Percentiles rank a stretch among this genome's conserved stretches.
phyloP scores from a whole-genome alignment of 2,888 invertebrate species.

The Tachina grossa region DNA sequence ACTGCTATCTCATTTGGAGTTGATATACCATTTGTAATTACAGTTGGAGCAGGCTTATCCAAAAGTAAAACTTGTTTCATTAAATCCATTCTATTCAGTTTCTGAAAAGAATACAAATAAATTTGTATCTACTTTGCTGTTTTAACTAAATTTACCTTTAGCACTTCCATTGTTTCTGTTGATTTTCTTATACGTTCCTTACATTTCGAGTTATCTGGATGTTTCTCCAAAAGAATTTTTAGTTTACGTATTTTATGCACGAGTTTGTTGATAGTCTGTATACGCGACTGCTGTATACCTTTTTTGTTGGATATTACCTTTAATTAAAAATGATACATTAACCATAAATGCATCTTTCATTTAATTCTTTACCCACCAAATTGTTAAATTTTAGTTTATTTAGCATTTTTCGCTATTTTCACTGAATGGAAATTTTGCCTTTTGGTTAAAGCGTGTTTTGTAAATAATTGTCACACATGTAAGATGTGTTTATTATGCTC shows the following conservation, averaged over 20 bases:
- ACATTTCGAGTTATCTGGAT: slow-evolving; percentile 76
- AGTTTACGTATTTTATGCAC: slow-evolving; percentile 80
- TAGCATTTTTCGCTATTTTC: slow-evolving; percentile 75
- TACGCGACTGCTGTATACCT: slow-evolving; percentile 77
- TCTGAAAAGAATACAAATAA: slow-evolving; percentile 66
- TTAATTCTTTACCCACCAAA: slow-evolving; percentile 75
- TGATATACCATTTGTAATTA: slow-evolving; percentile 78
- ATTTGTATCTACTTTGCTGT: neutral
- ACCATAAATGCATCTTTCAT: neutral
- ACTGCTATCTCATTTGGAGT: slow-evolving; percentile 78
- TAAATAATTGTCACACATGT: slow-evolving; percentile 13
- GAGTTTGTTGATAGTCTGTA: slow-evolving; percentile 79
- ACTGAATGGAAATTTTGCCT: neutral
- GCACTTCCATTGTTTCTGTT: slow-evolving; percentile 74
- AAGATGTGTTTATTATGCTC: slow-evolving; percentile 16
- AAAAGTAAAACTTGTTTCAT: slow-evolving; percentile 76
- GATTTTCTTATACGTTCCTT: slow-evolving; percentile 76
- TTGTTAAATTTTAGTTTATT: slow-evolving; percentile 81
- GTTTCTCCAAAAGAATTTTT: slow-evolving; percentile 75
- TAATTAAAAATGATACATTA: slow-evolving; percentile 5
- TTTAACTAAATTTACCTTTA: slow-evolving; percentile 73
- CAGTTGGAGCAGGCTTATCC: slow-evolving; percentile 74
- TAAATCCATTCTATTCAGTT: slow-evolving; percentile 76
- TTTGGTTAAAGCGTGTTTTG: slow-evolving; percentile 17
- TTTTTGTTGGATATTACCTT: slow-evolving; percentile 80